Evolutionary conservation across 2,797 vertebrate genomes (phyloP), one percentile per base, ranked within the genome.

Genomic region (Phoebastria nigripes): DNA sequence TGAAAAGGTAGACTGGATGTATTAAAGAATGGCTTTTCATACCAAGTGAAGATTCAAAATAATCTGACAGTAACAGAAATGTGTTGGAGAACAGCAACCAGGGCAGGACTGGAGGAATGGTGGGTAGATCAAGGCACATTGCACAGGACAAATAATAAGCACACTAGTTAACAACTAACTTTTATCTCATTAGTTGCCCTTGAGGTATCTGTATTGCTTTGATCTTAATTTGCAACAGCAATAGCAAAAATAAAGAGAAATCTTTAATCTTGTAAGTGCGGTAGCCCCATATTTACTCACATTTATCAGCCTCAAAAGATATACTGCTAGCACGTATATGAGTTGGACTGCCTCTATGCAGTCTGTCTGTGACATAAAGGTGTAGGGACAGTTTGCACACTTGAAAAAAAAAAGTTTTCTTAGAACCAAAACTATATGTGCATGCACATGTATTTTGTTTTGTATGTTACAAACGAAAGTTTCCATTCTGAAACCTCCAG

Each of bases 241-340:
- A 15, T 26, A 49, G 9, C 33, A 93, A 84, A 93, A 92, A 51
- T 54, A n/a, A 63, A 83, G 56, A 77, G 8, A 77, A 78, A 80
- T 73, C 42, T 82, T 72, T 62, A 49, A 76, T 54, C 7, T 70
- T 78, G 3, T 59, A 80, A 59, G 6, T 70, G 16, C 46, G 44
- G 14, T 39, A 93, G 24, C 17, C 12, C 21, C 24, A 6, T 61
- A 66, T 62, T 94, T 70, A 22, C 25, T 80, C 12, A 47, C 11
- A 31, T 83, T 90, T 80, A 37, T 79, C 0, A 0, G 22, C 8
- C 44, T 92, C 15, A 47, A 11, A 11, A 84, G 25, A 21, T 62
- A 56, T 10, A 52, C 12, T 54, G 6, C 21, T 26, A 77, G 7
- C 0, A 0, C 1, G 0, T 21, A 14, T 3, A 1, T 47, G 28